Base-by-base conservation (phyloP, 2,113 vertebrate genomes). In the Apistogramma diplotaenia region DNA sequence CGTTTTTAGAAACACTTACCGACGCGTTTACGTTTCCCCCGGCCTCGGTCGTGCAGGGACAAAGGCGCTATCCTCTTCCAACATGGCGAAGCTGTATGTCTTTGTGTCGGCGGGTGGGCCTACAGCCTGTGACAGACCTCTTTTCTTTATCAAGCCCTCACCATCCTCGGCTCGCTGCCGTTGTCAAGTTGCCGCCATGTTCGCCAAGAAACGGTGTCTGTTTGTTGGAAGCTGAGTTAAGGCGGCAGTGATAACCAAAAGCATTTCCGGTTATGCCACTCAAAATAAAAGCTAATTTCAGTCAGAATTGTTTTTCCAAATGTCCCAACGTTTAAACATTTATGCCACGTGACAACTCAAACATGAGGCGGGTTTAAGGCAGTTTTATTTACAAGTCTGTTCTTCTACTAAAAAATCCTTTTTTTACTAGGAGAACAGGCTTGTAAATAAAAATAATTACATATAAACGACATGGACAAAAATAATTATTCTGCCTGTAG, bases 111-210 rank as follows among this genome's bases (percentile, higher is more conserved):
- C 95, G 94, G 95, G 91, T 94, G 94, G 94, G 95, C 86, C 92
- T 84, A 4, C 76, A 90, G 83, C 83, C 91, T 84, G 95, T 94
- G 87, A 94, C 93, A 92, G 90, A 94, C 91, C 86, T 91, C 29
- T 80, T 61, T 79, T 84, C 75, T 80, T 96, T 94, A 93, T 93
- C 93, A 95, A 96, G 93, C 94, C 93, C 96, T 95, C 96, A 89
- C 96, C 92, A 95, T 96, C 96, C 97, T 98, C 96, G 89, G 89
- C 81, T 95, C 96, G 94, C 95, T 96, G 96, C 95, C 94, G 94
- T 95, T 88, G 94, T 96, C 97, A 98, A 98, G 96, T 98, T 97
- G 97, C 96, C 97, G 97, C 97, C 97, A 99, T 99, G 96, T 99
- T 98, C 96, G 96, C 96, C 95, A 93, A 93, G 96, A 95, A 96